phyloP scores from a whole-genome alignment of 2,113 vertebrate genomes.

The Platichthys stellatus region DNA sequence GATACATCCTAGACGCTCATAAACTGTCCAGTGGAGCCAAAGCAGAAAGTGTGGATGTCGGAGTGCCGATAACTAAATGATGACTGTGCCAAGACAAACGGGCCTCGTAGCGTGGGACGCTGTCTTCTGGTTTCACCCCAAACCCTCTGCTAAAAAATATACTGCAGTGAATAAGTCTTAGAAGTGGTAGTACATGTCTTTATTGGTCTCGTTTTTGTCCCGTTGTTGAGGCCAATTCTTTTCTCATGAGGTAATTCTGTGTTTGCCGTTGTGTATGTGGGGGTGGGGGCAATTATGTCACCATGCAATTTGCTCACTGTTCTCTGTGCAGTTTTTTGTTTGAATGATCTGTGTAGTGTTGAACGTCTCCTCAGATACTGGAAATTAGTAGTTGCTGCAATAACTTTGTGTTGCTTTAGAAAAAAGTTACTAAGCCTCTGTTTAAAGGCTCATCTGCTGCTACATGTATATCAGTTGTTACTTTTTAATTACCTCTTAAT shows the following conservation, averaged over 20 bases:
- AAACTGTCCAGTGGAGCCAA: constrained; percentile 54
- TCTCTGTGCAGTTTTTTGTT: constrained; percentile 34
- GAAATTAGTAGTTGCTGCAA: constrained; percentile 25
- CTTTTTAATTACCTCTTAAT: not conserved
- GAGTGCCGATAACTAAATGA: constrained; percentile 50
- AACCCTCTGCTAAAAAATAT: constrained; percentile 40
- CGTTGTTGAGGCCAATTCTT: constrained; percentile 37
- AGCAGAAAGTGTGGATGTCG: constrained; percentile 57
- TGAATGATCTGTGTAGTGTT: constrained; percentile 39
- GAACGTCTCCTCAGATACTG: constrained; percentile 20
- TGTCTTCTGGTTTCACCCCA: constrained; percentile 36
- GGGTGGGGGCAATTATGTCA: constrained; percentile 51
- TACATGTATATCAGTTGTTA: constrained; percentile 6
- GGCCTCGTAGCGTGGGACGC: constrained; percentile 28
- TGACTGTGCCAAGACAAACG: constrained; percentile 61
- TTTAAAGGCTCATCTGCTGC: not conserved
- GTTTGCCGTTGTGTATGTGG: constrained; percentile 47
- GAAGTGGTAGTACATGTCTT: constrained; percentile 59
- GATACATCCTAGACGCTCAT: constrained; percentile 53
- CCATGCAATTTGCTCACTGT: constrained; percentile 18
- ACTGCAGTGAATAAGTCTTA: constrained; percentile 24
- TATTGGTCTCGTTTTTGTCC: constrained; percentile 41
- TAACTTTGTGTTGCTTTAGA: constrained; percentile 3
- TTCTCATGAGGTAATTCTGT: constrained; percentile 55
- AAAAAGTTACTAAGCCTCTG: not conserved